Evolutionary conservation across 2,797 vertebrate species (phyloP).

Genomic region (Macroramphosus scolopax): DNA sequence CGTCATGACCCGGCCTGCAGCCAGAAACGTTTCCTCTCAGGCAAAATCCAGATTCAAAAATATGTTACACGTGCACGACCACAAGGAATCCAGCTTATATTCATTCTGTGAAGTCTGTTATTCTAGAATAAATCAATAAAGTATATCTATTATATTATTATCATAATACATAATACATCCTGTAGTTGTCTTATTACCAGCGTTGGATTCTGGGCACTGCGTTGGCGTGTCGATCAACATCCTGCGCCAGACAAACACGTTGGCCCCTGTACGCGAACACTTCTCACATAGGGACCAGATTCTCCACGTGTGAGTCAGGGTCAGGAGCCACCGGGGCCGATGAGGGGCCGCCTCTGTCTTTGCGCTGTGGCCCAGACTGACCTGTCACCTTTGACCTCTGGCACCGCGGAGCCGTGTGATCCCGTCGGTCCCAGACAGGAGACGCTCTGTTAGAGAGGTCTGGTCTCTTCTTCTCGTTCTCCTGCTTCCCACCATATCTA

Average conservation of each 20-base stretch:
- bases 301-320: conserved; percentile 57
- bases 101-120: too few species aligned
- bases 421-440: conserved; percentile 49
- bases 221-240: conserved; percentile 9
- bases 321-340: conserved; percentile 39
- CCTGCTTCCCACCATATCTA: neutral
- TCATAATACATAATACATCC: too few species aligned
- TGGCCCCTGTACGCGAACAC: conserved; percentile 55
- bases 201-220: neutral
- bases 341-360: conserved; percentile 43
- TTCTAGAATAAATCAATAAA: too few species aligned
- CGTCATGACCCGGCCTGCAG: too few species aligned
- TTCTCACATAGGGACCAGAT: conserved; percentile 67
- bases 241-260: conserved; percentile 24
- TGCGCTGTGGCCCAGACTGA: conserved; percentile 44
- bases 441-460: conserved; percentile 49
- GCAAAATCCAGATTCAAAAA: too few species aligned
- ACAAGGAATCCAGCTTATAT: too few species aligned
- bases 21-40: too few species aligned
- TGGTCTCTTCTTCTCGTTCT: conserved; percentile 4
- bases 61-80: too few species aligned
- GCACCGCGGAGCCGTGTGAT: conserved; percentile 58
- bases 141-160: too few species aligned
- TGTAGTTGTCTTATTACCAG: neutral
- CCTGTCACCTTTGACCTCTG: conserved; percentile 49